Evolutionary conservation across 2,113 vertebrate genomes (phyloP), one percentile per base, ranked within the genome.

Genomic region (Anguilla japonica): DNA sequence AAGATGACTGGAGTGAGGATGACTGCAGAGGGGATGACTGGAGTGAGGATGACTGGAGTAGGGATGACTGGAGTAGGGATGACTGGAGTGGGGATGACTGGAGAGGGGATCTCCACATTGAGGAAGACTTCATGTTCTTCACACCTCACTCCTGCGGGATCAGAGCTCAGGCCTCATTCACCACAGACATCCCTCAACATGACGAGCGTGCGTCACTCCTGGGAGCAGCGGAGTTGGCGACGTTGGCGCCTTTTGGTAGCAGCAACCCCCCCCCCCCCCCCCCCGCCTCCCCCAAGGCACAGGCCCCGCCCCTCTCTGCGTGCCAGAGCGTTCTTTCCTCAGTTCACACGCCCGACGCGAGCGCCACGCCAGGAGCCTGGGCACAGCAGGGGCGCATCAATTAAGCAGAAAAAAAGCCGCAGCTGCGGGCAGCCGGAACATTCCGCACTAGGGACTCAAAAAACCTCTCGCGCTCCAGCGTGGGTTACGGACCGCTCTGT

Each of bases 361-460:
- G 53, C 16, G 15, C 34, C 9, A 16, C n/a, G 46, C 81, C 84
- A 83, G 34, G 18, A 3, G 39, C 40, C 84, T 34, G 34, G 85
- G 82, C 82, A 81, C 41, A 39, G 88, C 83, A 91, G 79, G 88
- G 80, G 85, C 85, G 29, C 75, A 71, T 81, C 83, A 83, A 50
- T 84, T 71, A 87, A 22, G n/a, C 63, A 43, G 46, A 71, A n/a
- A 53, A 53, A 63, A 53, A 34, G 34, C 34, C 29, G 57, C 29
- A 43, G 83, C 79, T 82, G 79, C 26, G 75, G 85, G 53, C 53
- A 40, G 79, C 14, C 26, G 29, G 71, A 53, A 78, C 85, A 87
- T 89, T 89, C 82, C 88, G 50, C 56, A 87, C 50, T 53, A 87
- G 18, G 57, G 57, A 29, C 22, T 71, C 34, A 34, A 63, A 80